A percentile compares a stretch with the other conserved stretches of the same genome.
These are phyloP conservation scores for Scomberomorus guttatus DNA, from an alignment of 2,797 vertebrate species.

Conservation along the genomic window DNA sequence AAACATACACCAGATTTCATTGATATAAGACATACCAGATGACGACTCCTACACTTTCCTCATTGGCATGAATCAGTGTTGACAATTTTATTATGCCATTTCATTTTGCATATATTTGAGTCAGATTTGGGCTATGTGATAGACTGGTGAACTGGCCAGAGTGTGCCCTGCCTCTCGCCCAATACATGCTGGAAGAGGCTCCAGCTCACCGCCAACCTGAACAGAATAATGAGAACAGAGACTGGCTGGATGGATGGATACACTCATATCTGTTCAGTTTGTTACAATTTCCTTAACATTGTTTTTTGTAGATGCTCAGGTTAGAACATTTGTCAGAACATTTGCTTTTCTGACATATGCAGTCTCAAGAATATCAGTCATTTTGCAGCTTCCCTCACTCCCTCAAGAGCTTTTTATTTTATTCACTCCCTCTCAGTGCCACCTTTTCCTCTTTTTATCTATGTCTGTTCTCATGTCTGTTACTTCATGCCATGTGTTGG, in stretches of 20 bases:
- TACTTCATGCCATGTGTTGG: too few relatives aligned
- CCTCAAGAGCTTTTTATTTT: too few relatives aligned
- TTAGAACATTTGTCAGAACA: too few relatives aligned
- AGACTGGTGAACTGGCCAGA: constrained; percentile 52
- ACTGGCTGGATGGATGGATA: constrained; percentile 1
- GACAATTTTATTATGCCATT: constrained; percentile 43
- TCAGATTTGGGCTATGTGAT: constrained; percentile 49
- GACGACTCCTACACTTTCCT: constrained; percentile 68
- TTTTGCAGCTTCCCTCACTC: too few relatives aligned
- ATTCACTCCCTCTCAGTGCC: too few relatives aligned
- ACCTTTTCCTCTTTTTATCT: too few relatives aligned
- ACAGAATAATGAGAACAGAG: constrained; percentile 20
- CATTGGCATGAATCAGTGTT: constrained; percentile 46
- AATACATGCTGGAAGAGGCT: constrained; percentile 43
- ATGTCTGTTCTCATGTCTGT: too few relatives aligned
- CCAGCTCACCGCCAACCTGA: constrained; percentile 48
- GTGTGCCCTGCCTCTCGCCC: constrained; percentile 23
- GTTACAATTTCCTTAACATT: constrained; percentile 1
- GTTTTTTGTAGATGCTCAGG: neutral
- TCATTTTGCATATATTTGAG: constrained; percentile 30
- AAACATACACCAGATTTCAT: constrained; percentile 65
- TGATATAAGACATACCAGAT: constrained; percentile 66
- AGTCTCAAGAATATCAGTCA: too few relatives aligned
- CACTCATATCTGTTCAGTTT: neutral
- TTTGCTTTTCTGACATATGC: too few relatives aligned